Conservation (phyloP, 1,140 invertebrate species). For the Brachionus rubens region DNA sequence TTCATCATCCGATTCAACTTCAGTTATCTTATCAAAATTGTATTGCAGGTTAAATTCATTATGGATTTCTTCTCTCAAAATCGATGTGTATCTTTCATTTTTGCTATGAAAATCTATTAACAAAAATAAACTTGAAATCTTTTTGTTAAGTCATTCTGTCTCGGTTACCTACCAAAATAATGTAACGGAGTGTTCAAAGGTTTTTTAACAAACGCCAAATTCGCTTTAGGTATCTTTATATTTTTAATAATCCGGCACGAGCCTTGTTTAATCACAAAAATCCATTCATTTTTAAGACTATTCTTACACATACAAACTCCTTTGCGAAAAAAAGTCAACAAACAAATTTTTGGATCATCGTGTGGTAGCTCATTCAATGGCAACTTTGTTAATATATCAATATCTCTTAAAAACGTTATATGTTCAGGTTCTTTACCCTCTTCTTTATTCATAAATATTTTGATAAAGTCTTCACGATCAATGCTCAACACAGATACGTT, state of each 20-base stretch:
- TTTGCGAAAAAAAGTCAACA: constrained; percentile 57
- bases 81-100: constrained; percentile 19
- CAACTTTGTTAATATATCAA: constrained; percentile 51
- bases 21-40: constrained; percentile 8
- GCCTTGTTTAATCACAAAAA: constrained; percentile 46
- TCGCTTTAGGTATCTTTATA: constrained; percentile 3
- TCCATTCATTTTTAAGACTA: constrained; percentile 47
- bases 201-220: neutral
- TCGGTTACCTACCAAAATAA: neutral
- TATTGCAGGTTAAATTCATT: constrained; percentile 25
- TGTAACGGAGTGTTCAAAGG: neutral
- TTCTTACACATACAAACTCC: constrained; percentile 46
- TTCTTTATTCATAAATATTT: constrained; percentile 48
- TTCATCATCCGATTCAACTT: neutral
- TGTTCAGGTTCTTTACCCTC: constrained; percentile 45
- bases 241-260: constrained; percentile 47
- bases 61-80: constrained; percentile 19
- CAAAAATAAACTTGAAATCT: neutral
- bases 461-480: constrained; percentile 47
- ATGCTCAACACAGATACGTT: constrained; percentile 47
- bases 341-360: constrained; percentile 54
- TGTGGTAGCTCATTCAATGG: constrained; percentile 54
- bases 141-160: neutral
- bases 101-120: constrained; percentile 23
- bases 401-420: constrained; percentile 46